These are phyloP conservation scores for Eulemur rufifrons DNA, from an alignment of 2,113 vertebrate species.

Conservation along the genomic window DNA sequence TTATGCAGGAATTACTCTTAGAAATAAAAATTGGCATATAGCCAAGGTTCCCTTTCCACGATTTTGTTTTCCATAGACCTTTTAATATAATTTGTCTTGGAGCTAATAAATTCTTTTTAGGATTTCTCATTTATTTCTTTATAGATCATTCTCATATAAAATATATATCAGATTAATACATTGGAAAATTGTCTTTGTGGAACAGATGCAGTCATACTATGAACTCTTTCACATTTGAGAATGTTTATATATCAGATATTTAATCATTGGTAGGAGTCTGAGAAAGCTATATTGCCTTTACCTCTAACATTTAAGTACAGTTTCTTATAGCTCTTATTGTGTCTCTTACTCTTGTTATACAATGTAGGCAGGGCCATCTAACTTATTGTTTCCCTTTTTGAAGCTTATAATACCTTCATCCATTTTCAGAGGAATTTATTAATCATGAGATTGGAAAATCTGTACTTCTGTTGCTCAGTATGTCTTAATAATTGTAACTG, in stretches of 20 bases:
- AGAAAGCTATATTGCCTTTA: not conserved
- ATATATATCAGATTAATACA: slow-evolving; percentile 28
- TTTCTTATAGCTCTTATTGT: not conserved
- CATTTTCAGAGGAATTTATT: slow-evolving; percentile 54
- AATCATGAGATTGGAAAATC: slow-evolving; percentile 26
- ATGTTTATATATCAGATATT: not conserved
- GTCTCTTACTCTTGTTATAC: slow-evolving; percentile 22
- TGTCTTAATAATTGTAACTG: slow-evolving; percentile 1
- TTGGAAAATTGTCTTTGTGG: slow-evolving; percentile 1
- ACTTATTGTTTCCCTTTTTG: not conserved
- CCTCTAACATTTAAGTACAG: not conserved
- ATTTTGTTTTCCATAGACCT: slow-evolving; percentile 10
- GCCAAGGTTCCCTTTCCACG: not conserved
- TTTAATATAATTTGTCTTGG: slow-evolving; percentile 17
- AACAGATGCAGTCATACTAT: slow-evolving; percentile 20
- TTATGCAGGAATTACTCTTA: slow-evolving; percentile 41
- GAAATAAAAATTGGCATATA: not conserved
- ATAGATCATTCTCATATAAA: slow-evolving; percentile 11
- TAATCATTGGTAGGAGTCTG: slow-evolving; percentile 3
- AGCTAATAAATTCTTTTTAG: slow-evolving; percentile 24
- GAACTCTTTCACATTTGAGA: slow-evolving; percentile 6
- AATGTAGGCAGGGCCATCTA: not conserved
- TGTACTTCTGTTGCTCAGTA: not conserved
- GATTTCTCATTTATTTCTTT: slow-evolving; percentile 48
- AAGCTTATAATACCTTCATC: not conserved